Percentiles rank a stretch among this genome's conserved stretches.
These are phyloP conservation scores for Muntiacus muntjak DNA, from an alignment of 2,113 vertebrate species.

Conservation along the genomic window DNA sequence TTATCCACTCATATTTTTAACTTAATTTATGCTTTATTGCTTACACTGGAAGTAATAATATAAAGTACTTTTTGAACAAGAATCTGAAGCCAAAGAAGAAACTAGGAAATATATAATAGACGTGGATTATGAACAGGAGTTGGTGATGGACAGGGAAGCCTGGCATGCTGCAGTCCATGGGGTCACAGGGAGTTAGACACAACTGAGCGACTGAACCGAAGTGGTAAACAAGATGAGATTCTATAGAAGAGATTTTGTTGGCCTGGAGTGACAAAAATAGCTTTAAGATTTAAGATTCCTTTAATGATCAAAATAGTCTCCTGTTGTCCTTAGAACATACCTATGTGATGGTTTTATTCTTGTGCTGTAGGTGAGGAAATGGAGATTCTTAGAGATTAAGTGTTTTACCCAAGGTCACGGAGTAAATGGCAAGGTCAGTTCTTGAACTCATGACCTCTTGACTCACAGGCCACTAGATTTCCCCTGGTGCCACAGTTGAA, in stretches of 20 bases:
- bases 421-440: not conserved
- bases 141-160: not conserved
- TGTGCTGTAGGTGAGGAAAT: not conserved
- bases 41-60: not conserved
- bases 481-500: not conserved
- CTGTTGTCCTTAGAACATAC: constrained; percentile 3
- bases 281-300: constrained; percentile 24
- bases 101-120: not conserved
- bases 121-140: not conserved
- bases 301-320: constrained; percentile 38
- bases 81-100: constrained; percentile 28
- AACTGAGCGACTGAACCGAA: not conserved
- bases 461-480: not conserved
- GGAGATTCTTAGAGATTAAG: not conserved
- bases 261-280: constrained; percentile 33
- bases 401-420: not conserved
- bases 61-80: not conserved
- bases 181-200: not conserved
- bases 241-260: not conserved
- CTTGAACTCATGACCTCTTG: not conserved
- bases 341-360: constrained; percentile 40
- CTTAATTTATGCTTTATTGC: not conserved
- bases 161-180: not conserved
- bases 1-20: not conserved
- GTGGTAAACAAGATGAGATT: not conserved